Evolutionary conservation across 2,113 vertebrate genomes (phyloP).

Genomic region (Electrona antarctica): DNA sequence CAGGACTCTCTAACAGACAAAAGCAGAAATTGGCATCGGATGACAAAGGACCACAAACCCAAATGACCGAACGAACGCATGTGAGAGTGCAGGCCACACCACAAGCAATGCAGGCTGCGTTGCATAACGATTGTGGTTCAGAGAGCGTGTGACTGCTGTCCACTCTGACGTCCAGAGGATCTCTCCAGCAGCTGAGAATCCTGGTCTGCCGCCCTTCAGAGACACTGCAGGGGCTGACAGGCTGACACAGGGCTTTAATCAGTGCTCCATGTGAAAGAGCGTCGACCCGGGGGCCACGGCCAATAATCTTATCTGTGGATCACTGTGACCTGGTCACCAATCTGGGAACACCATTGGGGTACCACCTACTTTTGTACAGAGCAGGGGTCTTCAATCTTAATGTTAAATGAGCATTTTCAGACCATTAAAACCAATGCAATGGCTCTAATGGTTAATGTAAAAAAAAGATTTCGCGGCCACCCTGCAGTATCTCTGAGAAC

Average conservation of each 20-base stretch:
- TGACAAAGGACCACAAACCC: too few species aligned
- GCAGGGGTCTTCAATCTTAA: too few species aligned
- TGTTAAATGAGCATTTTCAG: too few species aligned
- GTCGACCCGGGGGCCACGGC: conserved; percentile 4
- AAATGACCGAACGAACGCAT: too few species aligned
- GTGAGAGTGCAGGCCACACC: too few species aligned
- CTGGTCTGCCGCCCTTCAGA: conserved; percentile 9
- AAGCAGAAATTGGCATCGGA: too few species aligned
- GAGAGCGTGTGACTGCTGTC: conserved; percentile 65
- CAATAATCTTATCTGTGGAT: background rate
- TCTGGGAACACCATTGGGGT: background rate
- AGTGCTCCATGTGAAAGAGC: conserved; percentile 1
- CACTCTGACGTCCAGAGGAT: conserved; percentile 44
- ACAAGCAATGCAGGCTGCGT: conserved; percentile 13
- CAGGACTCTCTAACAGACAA: too few species aligned
- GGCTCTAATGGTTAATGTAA: too few species aligned
- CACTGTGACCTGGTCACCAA: background rate
- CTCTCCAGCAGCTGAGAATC: conserved; percentile 66
- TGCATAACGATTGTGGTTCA: conserved; percentile 49
- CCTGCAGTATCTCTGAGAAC: too few species aligned
- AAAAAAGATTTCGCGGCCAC: too few species aligned
- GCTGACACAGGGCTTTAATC: background rate
- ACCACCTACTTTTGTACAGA: background rate
- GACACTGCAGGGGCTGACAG: conserved; percentile 18
- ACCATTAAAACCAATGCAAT: too few species aligned